Conservation (phyloP, 23 tunicate genomes). For the Ciona savignyi region DNA sequence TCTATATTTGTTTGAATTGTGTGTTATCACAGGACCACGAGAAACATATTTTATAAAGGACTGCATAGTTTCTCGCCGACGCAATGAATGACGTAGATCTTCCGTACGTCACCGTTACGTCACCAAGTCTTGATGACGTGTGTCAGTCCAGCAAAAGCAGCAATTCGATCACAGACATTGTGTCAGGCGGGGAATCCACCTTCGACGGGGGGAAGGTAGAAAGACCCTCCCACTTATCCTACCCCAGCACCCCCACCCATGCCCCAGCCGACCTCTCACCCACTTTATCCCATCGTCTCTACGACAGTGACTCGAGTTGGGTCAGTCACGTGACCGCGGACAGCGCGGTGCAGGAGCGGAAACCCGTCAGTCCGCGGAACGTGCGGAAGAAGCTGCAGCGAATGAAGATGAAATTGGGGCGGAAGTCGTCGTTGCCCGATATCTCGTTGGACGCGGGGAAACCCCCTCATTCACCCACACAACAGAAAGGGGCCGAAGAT, state of each 20-base stretch:
- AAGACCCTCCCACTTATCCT: background rate
- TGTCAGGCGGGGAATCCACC: too few species aligned
- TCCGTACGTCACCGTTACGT: background rate
- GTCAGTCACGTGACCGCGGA: conserved; percentile 18
- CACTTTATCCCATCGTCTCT: background rate
- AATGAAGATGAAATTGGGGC: conserved; percentile 3
- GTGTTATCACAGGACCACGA: too few species aligned
- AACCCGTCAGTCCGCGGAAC: background rate
- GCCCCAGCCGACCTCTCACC: background rate
- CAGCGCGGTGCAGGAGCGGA: background rate
- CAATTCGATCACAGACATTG: background rate
- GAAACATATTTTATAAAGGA: too few species aligned
- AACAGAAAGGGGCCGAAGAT: background rate
- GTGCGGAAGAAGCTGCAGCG: conserved; percentile 4
- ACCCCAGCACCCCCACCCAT: background rate
- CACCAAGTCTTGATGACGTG: background rate
- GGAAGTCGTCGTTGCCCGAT: conserved; percentile 1
- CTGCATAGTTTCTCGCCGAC: too few species aligned
- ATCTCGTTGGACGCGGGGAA: background rate
- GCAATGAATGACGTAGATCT: too few species aligned
- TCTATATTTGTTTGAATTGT: too few species aligned
- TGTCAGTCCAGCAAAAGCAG: too few species aligned
- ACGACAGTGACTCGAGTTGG: conserved; percentile 32
- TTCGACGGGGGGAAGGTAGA: background rate
- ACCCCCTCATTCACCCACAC: background rate